These are phyloP conservation scores for Pycnomerus fuliginosus DNA, from an alignment of 2,888 invertebrate species.

Conservation along the genomic window DNA sequence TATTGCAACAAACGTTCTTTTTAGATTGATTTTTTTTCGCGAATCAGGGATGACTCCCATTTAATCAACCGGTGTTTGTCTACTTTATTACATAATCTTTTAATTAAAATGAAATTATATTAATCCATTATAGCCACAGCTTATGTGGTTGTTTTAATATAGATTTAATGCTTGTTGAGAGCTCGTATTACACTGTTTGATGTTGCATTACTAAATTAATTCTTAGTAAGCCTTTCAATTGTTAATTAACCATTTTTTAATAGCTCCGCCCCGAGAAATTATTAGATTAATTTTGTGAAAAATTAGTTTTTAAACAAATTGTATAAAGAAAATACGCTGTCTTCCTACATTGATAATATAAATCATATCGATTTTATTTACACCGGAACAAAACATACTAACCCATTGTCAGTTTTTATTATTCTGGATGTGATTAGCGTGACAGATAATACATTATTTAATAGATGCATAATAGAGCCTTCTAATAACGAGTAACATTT, in stretches of 20 bases:
- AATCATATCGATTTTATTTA: conserved; percentile 1
- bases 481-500: no score
- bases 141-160: conserved; percentile 23
- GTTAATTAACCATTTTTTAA: no score
- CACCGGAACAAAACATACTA: conserved; percentile 10
- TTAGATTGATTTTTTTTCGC: no score
- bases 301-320: not conserved
- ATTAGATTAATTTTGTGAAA: not conserved
- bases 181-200: conserved; percentile 23
- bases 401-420: conserved; percentile 30
- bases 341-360: conserved; percentile 5
- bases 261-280: no score
- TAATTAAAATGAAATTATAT: conserved; percentile 15
- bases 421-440: conserved; percentile 37
- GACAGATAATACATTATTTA: conserved; percentile 42
- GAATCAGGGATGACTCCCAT: no score
- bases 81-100: conserved; percentile 10
- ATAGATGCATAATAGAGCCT: conserved; percentile 35
- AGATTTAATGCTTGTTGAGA: conserved; percentile 19
- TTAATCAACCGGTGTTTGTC: not conserved
- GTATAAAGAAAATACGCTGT: not conserved
- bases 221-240: no score
- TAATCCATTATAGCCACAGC: conserved; percentile 15
- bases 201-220: conserved; percentile 22
- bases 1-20: no score